Conservation (phyloP, 2,797 vertebrate species). For the Eleutherodactylus coqui region DNA sequence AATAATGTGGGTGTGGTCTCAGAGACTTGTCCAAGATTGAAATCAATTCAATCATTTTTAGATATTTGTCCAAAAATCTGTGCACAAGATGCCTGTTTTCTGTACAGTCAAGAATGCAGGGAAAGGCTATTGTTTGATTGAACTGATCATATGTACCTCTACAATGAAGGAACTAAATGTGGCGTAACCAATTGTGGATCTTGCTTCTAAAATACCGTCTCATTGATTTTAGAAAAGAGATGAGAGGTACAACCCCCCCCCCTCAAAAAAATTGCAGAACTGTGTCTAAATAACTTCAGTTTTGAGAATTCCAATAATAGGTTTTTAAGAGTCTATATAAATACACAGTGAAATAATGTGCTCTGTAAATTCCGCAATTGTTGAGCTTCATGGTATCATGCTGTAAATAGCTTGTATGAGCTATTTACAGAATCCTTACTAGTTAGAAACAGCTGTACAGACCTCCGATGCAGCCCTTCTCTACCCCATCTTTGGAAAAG, state of each 20-base stretch:
- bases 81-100: conserved; percentile 3
- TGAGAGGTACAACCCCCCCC: too few species aligned
- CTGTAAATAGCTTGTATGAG: neutral
- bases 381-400: neutral
- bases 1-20: neutral
- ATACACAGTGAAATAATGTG: neutral
- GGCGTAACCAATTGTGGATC: neutral
- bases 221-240: too few species aligned
- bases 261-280: too few species aligned
- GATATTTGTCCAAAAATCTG: conserved; percentile 19
- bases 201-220: neutral
- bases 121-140: neutral
- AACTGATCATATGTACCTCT: neutral
- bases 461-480: neutral
- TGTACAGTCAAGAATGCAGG: neutral
- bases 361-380: neutral
- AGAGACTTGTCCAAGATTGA: neutral
- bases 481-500: neutral
- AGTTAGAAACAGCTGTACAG: conserved; percentile 4
- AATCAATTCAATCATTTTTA: neutral
- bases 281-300: neutral
- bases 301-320: too few species aligned
- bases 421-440: neutral
- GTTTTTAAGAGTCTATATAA: too few species aligned
- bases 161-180: neutral